Base-by-base conservation (phyloP, 2,888 invertebrate species). In the Fabriciana adippe region DNA sequence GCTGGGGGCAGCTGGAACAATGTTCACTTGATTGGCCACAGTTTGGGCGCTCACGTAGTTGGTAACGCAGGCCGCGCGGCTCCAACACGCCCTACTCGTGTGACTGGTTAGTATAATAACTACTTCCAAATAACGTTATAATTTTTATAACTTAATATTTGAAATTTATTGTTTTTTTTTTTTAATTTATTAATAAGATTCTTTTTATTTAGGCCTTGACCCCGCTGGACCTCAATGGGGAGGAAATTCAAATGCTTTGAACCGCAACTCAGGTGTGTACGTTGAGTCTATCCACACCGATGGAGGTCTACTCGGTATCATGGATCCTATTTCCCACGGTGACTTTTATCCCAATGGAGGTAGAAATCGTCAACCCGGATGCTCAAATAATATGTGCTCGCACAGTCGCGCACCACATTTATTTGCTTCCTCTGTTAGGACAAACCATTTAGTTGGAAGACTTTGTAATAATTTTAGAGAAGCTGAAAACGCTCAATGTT, bases 31-130 rank as follows among this genome's bases (percentile, higher is more conserved):
- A 72, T 84, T 14, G 89, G 89, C 0, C 82, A 81, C 76, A 87
- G 87, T 70, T 79, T 88, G 65, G 88, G 88, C 1, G 87, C 86
- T 53, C 88, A 89, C 68, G 77, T 89, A 14, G 86, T 87, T 0
- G 90, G 89, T 3, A 83, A 77, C 41, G 86, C 87, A 66, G 89
- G 89, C 6, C 84, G 87, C 6, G 70, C 71, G 0, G 76, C 80
- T 8, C 70, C 80, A 8, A 76, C 85, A 13, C 78, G 79, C 1
- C 77, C 84, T 8, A 51, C 31, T 13, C 71, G 89, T 69, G 74
- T 90, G 47, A 90, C 90, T 64, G 89, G 90, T 90, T 31, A 73
- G 64, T 68, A 73, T 15, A 15, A 51, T 55, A 0, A 41, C 1
- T 18, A 16, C 50, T 6, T n/a, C 5, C 6, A n/a, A 35, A 35